Percentiles rank a stretch among this genome's conserved stretches.
phyloP scores from a whole-genome alignment of 2,797 vertebrate species.

The Streptopelia turtur region DNA sequence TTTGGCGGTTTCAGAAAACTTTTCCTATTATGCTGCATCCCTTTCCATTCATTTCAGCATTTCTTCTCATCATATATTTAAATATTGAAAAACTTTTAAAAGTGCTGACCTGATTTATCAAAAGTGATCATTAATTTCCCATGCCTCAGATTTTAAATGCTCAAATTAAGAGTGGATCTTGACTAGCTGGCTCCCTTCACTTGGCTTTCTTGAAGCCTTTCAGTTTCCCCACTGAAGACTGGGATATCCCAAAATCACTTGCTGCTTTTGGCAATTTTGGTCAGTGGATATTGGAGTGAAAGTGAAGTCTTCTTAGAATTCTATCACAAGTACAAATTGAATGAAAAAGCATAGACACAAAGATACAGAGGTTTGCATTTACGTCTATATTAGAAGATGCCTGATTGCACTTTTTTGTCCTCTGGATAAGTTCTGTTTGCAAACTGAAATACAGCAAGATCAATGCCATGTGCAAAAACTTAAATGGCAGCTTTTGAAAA shows the following conservation, averaged over 20 bases:
- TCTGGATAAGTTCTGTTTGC: background rate
- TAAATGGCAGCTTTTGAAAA: slow-evolving; percentile 40
- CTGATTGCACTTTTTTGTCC: background rate
- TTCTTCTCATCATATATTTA: background rate
- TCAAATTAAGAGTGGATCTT: background rate
- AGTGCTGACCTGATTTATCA: background rate
- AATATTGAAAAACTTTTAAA: background rate
- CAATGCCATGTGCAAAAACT: slow-evolving; percentile 10
- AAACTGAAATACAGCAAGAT: slow-evolving; percentile 14
- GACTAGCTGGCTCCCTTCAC: background rate
- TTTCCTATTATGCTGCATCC: background rate
- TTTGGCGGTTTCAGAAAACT: background rate
- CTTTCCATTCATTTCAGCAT: background rate
- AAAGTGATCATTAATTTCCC: background rate
- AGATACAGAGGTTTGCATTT: background rate
- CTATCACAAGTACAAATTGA: background rate
- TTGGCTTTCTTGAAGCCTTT: background rate
- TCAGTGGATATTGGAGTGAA: background rate
- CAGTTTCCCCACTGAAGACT: background rate
- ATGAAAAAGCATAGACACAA: background rate
- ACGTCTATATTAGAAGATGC: background rate
- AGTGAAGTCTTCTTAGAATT: background rate
- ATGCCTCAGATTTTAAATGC: background rate
- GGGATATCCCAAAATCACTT: background rate
- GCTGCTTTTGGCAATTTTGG: background rate